Evolutionary conservation across 2,888 invertebrate genomes (phyloP).

Genomic region (Argynnis bischoffii): DNA sequence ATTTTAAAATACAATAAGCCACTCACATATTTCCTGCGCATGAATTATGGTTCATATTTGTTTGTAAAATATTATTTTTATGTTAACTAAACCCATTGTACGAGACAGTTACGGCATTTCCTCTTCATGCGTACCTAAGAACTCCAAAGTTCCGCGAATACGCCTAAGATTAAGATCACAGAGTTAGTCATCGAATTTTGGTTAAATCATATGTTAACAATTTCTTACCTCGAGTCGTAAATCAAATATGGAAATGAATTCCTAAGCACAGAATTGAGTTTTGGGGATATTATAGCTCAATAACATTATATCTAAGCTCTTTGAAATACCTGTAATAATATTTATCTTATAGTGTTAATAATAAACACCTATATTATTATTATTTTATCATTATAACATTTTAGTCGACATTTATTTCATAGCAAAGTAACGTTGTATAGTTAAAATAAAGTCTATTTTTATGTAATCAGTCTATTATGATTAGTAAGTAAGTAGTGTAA

Average conservation of each 20-base stretch:
- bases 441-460: too few species aligned
- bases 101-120: slow-evolving; percentile 56
- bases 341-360: too few species aligned
- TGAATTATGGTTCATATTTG: slow-evolving; percentile 11
- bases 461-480: too few species aligned
- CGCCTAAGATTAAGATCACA: slow-evolving; percentile 49
- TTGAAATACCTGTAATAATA: too few species aligned
- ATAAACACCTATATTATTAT: too few species aligned
- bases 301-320: background rate
- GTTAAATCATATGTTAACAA: slow-evolving; percentile 52
- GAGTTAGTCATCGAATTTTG: slow-evolving; percentile 61
- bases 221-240: slow-evolving; percentile 31
- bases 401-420: too few species aligned
- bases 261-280: slow-evolving; percentile 1
- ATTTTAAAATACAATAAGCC: slow-evolving; percentile 9
- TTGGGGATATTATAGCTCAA: slow-evolving; percentile 3
- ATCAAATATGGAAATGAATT: slow-evolving; percentile 28
- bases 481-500: too few species aligned
- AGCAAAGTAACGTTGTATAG: too few species aligned
- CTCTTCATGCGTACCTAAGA: slow-evolving; percentile 54
- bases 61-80: slow-evolving; percentile 10
- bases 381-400: too few species aligned
- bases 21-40: slow-evolving; percentile 3
- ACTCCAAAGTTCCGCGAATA: slow-evolving; percentile 56
- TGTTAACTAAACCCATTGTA: slow-evolving; percentile 5